phyloP scores from a whole-genome alignment of 2,797 vertebrate genomes.

The Oreonectes daqikongensis region DNA sequence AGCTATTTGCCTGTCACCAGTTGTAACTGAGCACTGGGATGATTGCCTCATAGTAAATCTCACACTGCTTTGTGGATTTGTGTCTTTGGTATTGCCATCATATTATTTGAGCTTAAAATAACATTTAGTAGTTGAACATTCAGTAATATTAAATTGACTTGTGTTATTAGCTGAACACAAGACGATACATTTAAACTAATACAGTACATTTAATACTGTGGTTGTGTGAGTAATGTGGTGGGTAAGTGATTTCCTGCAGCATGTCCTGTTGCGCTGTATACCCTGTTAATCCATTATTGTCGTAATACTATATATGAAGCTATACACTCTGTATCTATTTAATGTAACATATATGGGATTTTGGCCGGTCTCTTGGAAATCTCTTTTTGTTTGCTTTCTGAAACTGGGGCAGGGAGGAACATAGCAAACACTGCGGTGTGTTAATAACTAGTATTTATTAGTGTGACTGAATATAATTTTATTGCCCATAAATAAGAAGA shows the following conservation, averaged over 20 bases:
- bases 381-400: conserved; percentile 32
- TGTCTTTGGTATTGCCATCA: conserved; percentile 7
- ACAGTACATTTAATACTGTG: conserved; percentile 13
- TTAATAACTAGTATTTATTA: conserved; percentile 59
- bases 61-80: conserved; percentile 48
- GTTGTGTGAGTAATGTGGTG: conserved; percentile 25
- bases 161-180: conserved; percentile 9
- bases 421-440: conserved; percentile 48
- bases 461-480: conserved; percentile 56
- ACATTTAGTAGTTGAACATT: background rate
- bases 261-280: conserved; percentile 1
- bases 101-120: background rate
- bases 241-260: conserved; percentile 24
- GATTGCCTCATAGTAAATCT: conserved; percentile 34
- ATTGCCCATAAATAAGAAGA: conserved; percentile 53
- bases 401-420: conserved; percentile 41
- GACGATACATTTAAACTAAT: background rate
- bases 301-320: conserved; percentile 14
- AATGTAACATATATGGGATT: conserved; percentile 28
- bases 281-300: conserved; percentile 26
- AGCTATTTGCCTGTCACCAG: conserved; percentile 59
- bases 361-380: conserved; percentile 34
- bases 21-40: conserved; percentile 46
- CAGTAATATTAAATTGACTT: background rate
- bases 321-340: conserved; percentile 24